Base-by-base conservation (phyloP, 2,888 invertebrate genomes). In the Bellardia bayeri region DNA sequence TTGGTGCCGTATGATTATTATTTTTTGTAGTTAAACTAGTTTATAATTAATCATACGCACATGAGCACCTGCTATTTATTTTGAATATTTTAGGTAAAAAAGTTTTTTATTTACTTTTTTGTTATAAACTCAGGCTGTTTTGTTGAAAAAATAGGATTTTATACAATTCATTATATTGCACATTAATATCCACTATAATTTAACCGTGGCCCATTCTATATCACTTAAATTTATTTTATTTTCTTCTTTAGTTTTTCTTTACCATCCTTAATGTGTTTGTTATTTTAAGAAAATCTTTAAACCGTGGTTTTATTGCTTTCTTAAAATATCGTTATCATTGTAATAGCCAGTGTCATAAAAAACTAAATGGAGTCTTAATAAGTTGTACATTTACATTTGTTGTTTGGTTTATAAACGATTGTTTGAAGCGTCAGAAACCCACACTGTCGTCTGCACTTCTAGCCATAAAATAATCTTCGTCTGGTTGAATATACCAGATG, bases 351-450 rank as follows among this genome's bases (percentile, higher is more conserved):
- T 40, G 16, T 42, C 40, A 72, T 72, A 56, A 72, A 72, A 56
- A 23, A 14, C 40, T 51, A 54, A 71, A 71, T 69, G 56, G 16
- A 42, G 40, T 42, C 30, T 42, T 56, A n/a, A 72, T n/a, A 56
- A 72, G 23, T 30, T 68, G 23, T 68, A 30, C 1, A 49, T 49
- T 40, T 42, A 40, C 14, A 63, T 51, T 63, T 37, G 6, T 2
- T 63, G 11, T 3, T 11, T 14, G 49, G 7, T 6, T 51, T 51
- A 49, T 49, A 51, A 51, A 51, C 11, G 30, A 33, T 51, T 69
- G 37, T 54, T 54, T 54, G 11, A 61, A 37, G 37, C 33, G 23
- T 56, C 23, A 1, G 8, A 23, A 16, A 14, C 33, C 7, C 37
- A 0, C 8, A 66, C 14, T 40, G 2, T 6, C 13, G 5, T 51